A percentile compares a stretch with the other conserved stretches of the same genome.
These are phyloP conservation scores for Embidobia sp. DNA, from an alignment of 2,888 invertebrate species.

Conservation along the genomic window DNA sequence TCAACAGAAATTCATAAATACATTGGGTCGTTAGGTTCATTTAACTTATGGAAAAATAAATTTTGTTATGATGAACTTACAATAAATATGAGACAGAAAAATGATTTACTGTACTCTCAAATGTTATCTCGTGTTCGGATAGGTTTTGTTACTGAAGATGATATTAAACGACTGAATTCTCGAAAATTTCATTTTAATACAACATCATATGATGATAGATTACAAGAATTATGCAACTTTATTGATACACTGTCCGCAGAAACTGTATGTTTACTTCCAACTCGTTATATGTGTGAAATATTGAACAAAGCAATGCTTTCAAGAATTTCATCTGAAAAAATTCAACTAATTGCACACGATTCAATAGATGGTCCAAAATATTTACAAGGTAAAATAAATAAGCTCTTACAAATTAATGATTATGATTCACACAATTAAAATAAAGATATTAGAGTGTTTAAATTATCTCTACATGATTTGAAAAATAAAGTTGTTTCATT, in stretches of 20 bases:
- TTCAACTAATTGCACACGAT: constrained; percentile 58
- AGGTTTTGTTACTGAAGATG: constrained; percentile 10
- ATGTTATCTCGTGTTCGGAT: constrained; percentile 55
- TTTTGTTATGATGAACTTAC: constrained; percentile 69
- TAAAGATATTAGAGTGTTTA: no score
- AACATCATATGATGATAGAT: constrained; percentile 37
- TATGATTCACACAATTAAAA: no score
- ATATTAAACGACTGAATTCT: constrained; percentile 15
- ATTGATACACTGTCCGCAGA: constrained; percentile 45
- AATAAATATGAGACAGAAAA: constrained; percentile 17
- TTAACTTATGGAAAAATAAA: constrained; percentile 69
- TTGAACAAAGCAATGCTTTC: constrained; percentile 30
- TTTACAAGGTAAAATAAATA: constrained; percentile 36
- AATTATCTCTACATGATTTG: constrained; percentile 20
- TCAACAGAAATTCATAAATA: constrained; percentile 67
- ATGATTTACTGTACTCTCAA: constrained; percentile 41
- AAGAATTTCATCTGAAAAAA: constrained; percentile 26
- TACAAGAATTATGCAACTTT: constrained; percentile 27
- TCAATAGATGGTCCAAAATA: constrained; percentile 57
- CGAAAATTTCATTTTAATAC: constrained; percentile 16
- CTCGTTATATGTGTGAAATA: constrained; percentile 66
- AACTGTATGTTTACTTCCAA: constrained; percentile 67
- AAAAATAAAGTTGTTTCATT: constrained; percentile 36
- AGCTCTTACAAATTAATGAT: constrained; percentile 13
- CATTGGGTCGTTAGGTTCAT: constrained; percentile 46